phyloP scores from a whole-genome alignment of 2,797 vertebrate species.

The Trematomus bernacchii region DNA sequence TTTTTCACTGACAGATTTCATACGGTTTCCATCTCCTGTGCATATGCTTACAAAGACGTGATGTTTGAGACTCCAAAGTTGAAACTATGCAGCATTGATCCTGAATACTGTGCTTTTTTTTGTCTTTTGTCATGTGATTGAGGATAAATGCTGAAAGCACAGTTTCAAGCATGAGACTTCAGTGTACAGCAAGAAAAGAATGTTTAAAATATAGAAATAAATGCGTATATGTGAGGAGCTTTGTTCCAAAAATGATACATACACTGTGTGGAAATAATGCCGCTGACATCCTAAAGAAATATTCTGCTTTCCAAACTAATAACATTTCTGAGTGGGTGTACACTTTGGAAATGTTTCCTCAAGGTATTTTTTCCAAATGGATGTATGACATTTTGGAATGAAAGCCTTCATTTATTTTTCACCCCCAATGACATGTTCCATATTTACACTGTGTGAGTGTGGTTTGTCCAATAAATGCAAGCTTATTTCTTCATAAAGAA shows the following conservation, averaged over 20 bases:
- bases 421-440: constrained; percentile 65
- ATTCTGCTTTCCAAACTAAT: constrained; percentile 13
- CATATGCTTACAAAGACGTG: constrained; percentile 45
- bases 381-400: constrained; percentile 60
- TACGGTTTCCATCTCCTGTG: constrained; percentile 40
- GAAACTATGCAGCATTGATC: constrained; percentile 81
- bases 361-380: constrained; percentile 17
- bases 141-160: constrained; percentile 76
- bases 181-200: constrained; percentile 75
- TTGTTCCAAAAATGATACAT: constrained; percentile 57
- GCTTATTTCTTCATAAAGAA: constrained; percentile 78
- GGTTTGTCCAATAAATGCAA: constrained; percentile 82
- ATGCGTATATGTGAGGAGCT: constrained; percentile 67
- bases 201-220: constrained; percentile 69
- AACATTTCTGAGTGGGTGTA: constrained; percentile 17
- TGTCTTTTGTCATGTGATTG: constrained; percentile 60
- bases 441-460: constrained; percentile 78
- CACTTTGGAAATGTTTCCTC: constrained; percentile 29
- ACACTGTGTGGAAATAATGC: constrained; percentile 36
- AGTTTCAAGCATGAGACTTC: constrained; percentile 76
- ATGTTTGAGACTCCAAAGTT: constrained; percentile 68
- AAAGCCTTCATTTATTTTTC: constrained; percentile 73
- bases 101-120: constrained; percentile 65
- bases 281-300: background rate
- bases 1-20: constrained; percentile 48